These are phyloP conservation scores for Diadromus collaris DNA, from an alignment of 2,888 invertebrate genomes.

Conservation along the genomic window DNA sequence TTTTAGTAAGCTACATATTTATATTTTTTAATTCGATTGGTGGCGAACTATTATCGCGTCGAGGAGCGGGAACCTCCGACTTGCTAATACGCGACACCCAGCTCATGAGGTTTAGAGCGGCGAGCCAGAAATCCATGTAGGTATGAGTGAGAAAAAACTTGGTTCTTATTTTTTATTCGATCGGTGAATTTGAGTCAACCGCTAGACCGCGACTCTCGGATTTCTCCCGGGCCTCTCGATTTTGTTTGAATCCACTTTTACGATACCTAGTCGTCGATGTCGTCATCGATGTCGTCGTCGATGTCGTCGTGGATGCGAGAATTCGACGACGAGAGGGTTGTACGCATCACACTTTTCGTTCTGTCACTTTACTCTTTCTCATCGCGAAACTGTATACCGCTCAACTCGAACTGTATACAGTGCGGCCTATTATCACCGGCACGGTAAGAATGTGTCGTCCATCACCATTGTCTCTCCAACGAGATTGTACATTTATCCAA, in stretches of 20 bases:
- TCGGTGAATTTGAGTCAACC: conserved; percentile 42
- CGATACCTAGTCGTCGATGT: conserved; percentile 27
- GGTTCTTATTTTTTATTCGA: conserved; percentile 29
- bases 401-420: conserved; percentile 11
- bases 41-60: conserved; percentile 36
- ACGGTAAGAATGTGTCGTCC: conserved; percentile 47
- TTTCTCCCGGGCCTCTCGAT: conserved; percentile 41
- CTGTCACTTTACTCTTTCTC: conserved; percentile 15
- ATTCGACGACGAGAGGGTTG: conserved; percentile 12
- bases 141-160: conserved; percentile 4
- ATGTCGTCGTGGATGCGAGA: conserved; percentile 22
- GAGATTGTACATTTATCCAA: conserved; percentile 53
- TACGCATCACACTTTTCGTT: conserved; percentile 11
- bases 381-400: conserved; percentile 10
- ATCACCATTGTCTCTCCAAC: conserved; percentile 35
- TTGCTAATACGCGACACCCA: conserved; percentile 40
- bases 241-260: conserved; percentile 49
- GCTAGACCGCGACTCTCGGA: conserved; percentile 35
- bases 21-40: too few relatives aligned
- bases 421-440: conserved; percentile 53
- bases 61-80: conserved; percentile 50
- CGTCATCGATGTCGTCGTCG: background rate
- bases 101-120: conserved; percentile 40
- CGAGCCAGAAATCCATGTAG: conserved; percentile 43
- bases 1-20: too few relatives aligned